A percentile compares a stretch with the other conserved stretches of the same genome.
Evolutionary conservation across 2,797 vertebrate species (phyloP).

Genomic region (Percopsis omiscomaycus): DNA sequence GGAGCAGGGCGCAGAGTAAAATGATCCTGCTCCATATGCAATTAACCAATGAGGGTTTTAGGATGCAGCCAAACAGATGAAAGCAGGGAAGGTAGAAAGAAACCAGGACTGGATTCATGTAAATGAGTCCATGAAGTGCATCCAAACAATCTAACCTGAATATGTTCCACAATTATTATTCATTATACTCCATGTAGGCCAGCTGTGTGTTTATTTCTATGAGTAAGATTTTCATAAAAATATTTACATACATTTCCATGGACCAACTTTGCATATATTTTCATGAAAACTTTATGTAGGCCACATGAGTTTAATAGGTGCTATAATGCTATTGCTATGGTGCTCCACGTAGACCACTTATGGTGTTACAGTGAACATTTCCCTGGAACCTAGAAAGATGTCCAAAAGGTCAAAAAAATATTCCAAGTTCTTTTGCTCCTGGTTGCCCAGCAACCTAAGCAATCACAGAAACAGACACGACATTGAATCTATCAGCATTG

Average conservation of each 20-base stretch:
- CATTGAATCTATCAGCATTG: not conserved
- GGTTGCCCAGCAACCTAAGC: not conserved
- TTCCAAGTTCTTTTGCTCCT: not conserved
- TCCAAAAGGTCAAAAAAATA: too few species aligned
- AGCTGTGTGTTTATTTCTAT: too few species aligned
- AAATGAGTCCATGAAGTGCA: not conserved
- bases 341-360: too few species aligned
- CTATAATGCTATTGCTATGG: too few species aligned
- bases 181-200: too few species aligned
- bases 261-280: too few species aligned
- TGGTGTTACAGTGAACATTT: too few species aligned
- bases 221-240: too few species aligned
- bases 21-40: constrained; percentile 68
- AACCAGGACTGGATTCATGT: constrained; percentile 9
- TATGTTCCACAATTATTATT: not conserved
- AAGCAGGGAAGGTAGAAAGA: constrained; percentile 1
- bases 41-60: constrained; percentile 67
- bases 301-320: too few species aligned
- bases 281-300: too few species aligned
- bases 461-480: not conserved
- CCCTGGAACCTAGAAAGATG: too few species aligned
- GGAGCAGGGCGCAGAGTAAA: constrained; percentile 59
- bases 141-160: not conserved
- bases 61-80: constrained; percentile 32
- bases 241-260: too few species aligned